phyloP scores from a whole-genome alignment of 2,797 vertebrate species.

The Coccyzus lansbergi region DNA sequence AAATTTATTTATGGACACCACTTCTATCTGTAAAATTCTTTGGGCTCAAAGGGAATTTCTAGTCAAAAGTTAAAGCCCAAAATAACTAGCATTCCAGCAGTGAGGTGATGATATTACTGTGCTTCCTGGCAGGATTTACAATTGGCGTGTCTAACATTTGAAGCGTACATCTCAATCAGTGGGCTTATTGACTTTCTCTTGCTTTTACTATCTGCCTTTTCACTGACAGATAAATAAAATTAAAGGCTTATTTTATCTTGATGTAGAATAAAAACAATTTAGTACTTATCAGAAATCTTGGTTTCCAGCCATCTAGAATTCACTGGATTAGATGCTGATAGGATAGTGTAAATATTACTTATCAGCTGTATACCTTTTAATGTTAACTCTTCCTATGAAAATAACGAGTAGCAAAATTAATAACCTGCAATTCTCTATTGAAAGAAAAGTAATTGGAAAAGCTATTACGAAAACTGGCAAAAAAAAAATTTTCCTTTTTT shows the following conservation, averaged over 20 bases:
- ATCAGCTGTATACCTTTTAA: neutral
- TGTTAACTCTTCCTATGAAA: neutral
- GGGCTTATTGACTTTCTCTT: conserved; percentile 30
- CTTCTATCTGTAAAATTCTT: neutral
- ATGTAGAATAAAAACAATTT: conserved; percentile 28
- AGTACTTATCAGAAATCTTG: neutral
- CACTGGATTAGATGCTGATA: neutral
- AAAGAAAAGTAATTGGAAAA: neutral
- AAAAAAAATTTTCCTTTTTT: neutral
- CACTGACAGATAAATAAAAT: conserved; percentile 28
- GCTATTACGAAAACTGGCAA: neutral
- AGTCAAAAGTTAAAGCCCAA: neutral
- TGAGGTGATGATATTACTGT: neutral
- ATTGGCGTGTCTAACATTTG: neutral
- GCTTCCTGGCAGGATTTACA: neutral
- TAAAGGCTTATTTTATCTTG: conserved; percentile 33
- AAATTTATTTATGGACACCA: neutral
- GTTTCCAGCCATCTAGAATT: neutral
- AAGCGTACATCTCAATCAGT: neutral
- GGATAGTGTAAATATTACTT: neutral
- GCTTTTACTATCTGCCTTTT: conserved; percentile 16
- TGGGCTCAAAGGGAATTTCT: neutral
- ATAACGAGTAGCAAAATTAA: neutral
- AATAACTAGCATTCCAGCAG: neutral
- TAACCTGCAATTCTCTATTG: neutral